Evolutionary conservation across 2,888 invertebrate genomes (phyloP).

Genomic region (Cataglyphis cursor): DNA sequence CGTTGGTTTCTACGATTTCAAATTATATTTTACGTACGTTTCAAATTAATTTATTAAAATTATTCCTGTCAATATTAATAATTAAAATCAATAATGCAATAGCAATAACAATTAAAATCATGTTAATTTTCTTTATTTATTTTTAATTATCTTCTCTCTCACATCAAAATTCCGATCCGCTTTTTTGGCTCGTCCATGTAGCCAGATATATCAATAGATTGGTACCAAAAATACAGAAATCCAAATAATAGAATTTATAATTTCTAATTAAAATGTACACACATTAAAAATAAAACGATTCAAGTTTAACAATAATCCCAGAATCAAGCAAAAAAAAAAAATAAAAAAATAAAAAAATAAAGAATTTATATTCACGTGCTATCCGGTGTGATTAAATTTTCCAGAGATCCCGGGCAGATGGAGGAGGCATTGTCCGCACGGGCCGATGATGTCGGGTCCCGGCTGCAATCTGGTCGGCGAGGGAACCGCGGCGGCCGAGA

Average conservation of each 20-base stretch:
- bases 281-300: background rate
- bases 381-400: constrained; percentile 50
- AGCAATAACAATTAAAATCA: background rate
- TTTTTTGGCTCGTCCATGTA: background rate
- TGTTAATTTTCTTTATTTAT: background rate
- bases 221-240: background rate
- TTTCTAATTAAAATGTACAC: background rate
- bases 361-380: background rate
- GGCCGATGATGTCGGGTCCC: constrained; percentile 80
- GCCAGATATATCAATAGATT: background rate
- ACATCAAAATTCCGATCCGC: background rate
- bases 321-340: background rate
- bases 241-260: background rate
- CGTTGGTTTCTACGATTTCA: constrained; percentile 18
- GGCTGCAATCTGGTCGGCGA: constrained; percentile 85
- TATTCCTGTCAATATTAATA: background rate
- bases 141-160: background rate
- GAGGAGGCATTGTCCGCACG: constrained; percentile 83
- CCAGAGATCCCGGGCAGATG: constrained; percentile 85
- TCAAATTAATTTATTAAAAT: background rate
- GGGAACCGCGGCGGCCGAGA: constrained; percentile 70
- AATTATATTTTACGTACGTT: constrained; percentile 5
- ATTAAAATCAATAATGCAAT: too few species aligned
- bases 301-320: background rate
- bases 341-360: background rate